Percentiles rank a stretch among this genome's conserved stretches.
phyloP scores from a whole-genome alignment of 2,797 vertebrate species.

The Pangasius larnaudii region DNA sequence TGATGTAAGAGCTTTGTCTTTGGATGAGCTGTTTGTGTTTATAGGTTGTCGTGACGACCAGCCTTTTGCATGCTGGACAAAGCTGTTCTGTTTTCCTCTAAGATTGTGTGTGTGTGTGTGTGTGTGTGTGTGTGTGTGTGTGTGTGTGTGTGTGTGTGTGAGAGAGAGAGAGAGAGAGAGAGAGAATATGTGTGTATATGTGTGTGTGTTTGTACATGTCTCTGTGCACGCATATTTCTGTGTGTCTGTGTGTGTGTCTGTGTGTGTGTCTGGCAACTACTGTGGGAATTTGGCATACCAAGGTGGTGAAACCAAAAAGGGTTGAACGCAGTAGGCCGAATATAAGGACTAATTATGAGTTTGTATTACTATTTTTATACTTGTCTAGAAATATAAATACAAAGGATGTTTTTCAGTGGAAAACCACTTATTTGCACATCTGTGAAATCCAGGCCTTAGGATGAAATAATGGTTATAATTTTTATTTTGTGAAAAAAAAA shows the following conservation, averaged over 20 bases:
- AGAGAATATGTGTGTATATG: not conserved
- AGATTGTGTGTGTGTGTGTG: not conserved
- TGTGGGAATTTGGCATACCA: slow-evolving; percentile 41
- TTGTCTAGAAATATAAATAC: not conserved
- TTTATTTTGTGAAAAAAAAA: not conserved
- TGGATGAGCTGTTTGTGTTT: slow-evolving; percentile 56
- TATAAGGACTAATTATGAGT: not conserved
- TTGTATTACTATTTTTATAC: not conserved
- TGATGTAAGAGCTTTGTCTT: slow-evolving; percentile 54
- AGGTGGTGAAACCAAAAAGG: not conserved
- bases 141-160: not conserved
- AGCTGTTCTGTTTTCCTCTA: slow-evolving; percentile 58
- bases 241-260: not conserved
- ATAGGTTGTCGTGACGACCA: slow-evolving; percentile 56
- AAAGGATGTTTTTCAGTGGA: no score
- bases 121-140: slow-evolving; percentile 7
- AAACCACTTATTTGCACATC: not conserved
- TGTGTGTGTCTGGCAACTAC: slow-evolving; percentile 34
- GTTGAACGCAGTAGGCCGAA: not conserved
- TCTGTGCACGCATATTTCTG: not conserved
- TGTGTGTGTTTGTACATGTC: slow-evolving; percentile 3
- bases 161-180: no score
- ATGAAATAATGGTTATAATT: not conserved
- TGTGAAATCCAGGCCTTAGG: not conserved
- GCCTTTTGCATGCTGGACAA: slow-evolving; percentile 48